Evolutionary conservation across 2,888 invertebrate species (phyloP).

Genomic region (Keiferia lycopersicella): DNA sequence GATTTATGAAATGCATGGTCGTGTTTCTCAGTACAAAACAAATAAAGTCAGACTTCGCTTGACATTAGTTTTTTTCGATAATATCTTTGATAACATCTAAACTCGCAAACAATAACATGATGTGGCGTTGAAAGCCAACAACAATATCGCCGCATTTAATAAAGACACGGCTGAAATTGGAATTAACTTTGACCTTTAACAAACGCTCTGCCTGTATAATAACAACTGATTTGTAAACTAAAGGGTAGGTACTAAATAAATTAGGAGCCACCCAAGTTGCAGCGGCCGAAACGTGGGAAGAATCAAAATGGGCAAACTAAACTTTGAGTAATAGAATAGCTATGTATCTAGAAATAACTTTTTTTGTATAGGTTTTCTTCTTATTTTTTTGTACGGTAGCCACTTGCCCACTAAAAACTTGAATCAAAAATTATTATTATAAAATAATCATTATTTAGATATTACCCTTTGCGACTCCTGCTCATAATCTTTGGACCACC

Average conservation of each 20-base stretch:
- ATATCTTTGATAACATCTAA: not conserved
- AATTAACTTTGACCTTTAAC: conserved; percentile 7
- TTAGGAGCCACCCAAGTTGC: not conserved
- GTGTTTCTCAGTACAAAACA: too few relatives aligned
- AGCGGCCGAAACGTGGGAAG: conserved; percentile 9
- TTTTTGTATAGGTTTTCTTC: too few relatives aligned
- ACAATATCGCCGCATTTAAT: not conserved
- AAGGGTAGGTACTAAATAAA: conserved; percentile 5
- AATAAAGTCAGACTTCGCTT: too few relatives aligned
- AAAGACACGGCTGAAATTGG: conserved; percentile 6
- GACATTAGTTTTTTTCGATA: not conserved
- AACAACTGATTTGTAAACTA: conserved; percentile 5
- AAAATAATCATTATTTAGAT: too few relatives aligned
- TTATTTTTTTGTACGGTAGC: too few relatives aligned
- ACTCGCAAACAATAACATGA: not conserved
- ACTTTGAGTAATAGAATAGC: too few relatives aligned
- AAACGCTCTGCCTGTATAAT: conserved; percentile 6
- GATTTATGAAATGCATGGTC: too few relatives aligned
- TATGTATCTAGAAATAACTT: too few relatives aligned
- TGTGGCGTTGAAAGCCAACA: conserved; percentile 5
- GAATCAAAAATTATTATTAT: too few relatives aligned
- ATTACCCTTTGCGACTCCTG: too few relatives aligned
- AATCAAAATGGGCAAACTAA: not conserved
- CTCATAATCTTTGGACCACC: too few relatives aligned
- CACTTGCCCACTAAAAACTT: too few relatives aligned